Evolutionary conservation across 2,797 vertebrate genomes (phyloP), one percentile per base, ranked within the genome.

Genomic region (Columba guinea): DNA sequence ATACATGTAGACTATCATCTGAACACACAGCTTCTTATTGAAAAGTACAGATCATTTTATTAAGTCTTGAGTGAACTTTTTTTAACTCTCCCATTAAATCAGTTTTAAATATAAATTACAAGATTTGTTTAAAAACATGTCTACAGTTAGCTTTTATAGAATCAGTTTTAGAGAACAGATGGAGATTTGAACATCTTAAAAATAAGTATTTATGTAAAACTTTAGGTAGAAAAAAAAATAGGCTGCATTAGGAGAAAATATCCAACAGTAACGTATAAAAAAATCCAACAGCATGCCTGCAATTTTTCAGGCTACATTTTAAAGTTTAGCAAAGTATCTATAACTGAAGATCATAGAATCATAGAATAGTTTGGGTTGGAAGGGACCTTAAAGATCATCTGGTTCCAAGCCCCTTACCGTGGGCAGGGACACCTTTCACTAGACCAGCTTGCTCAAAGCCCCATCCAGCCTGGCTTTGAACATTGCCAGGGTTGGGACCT

Each of bases 181-280:
- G 82, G 87, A 60, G 64, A 90, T 94, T 90, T 93, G 37, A 93
- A 79, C 90, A 91, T 55, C 75, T 77, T 87, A 46, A 85, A 95
- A 94, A 83, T 52, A 11, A 67, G 30, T 80, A 74, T 87, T 92
- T 89, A 51, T 82, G 4, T 74, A 83, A 85, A 83, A 37, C 11
- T 82, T 69, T 26, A 35, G 2, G 4, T 39, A 74, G 32, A 5
- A 46, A 35, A 48, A 30, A 49, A 56, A 55, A 28, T 37, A 39
- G 3, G 7, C 8, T 62, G 15, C 9, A 85, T 80, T 87, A 68
- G 82, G 23, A 89, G 20, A 85, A 87, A 91, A 89, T 80, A 62
- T 81, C 32, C 58, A 90, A 56, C 6, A 48, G 28, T 32, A 82
- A 82, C 4, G n/a, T 35, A 78, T 67, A 62, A 74, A 34, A 65